Evolutionary conservation across 2,888 invertebrate species (phyloP).

Genomic region (Eupithecia pulchellata): DNA sequence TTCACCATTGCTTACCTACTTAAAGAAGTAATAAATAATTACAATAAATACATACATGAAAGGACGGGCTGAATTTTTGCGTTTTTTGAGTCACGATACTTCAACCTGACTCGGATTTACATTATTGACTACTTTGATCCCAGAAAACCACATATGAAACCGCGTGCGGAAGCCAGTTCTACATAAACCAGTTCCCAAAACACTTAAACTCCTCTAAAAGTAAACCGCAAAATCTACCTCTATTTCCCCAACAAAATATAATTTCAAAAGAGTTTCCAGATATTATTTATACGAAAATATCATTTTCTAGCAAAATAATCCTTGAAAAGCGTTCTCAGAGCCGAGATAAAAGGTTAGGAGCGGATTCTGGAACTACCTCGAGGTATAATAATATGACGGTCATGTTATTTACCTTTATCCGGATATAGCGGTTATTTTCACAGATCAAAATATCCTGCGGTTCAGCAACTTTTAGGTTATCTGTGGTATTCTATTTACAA

Average conservation of each 20-base stretch:
- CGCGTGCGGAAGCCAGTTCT: background rate
- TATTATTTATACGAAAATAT: background rate
- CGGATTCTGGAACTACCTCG: background rate
- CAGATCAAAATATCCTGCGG: constrained; percentile 6
- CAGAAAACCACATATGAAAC: background rate
- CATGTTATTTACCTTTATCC: background rate
- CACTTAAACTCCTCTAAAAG: background rate
- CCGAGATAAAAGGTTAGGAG: background rate
- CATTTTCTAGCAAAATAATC: constrained; percentile 8
- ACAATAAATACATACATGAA: no score
- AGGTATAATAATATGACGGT: background rate
- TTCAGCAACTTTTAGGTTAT: background rate
- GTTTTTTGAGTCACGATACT: no score
- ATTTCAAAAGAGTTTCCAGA: background rate
- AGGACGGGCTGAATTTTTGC: no score
- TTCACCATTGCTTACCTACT: background rate
- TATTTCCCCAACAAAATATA: constrained; percentile 4
- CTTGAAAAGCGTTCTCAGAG: background rate
- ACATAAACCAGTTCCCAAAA: background rate
- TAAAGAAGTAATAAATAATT: no score
- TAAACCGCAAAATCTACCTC: background rate
- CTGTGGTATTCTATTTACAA: no score
- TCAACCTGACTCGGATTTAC: no score
- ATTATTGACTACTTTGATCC: no score
- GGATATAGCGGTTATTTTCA: constrained; percentile 2